Evolutionary conservation across 2,888 invertebrate genomes (phyloP), one percentile per base, ranked within the genome.

Genomic region (Meliscaeva auricollis): DNA sequence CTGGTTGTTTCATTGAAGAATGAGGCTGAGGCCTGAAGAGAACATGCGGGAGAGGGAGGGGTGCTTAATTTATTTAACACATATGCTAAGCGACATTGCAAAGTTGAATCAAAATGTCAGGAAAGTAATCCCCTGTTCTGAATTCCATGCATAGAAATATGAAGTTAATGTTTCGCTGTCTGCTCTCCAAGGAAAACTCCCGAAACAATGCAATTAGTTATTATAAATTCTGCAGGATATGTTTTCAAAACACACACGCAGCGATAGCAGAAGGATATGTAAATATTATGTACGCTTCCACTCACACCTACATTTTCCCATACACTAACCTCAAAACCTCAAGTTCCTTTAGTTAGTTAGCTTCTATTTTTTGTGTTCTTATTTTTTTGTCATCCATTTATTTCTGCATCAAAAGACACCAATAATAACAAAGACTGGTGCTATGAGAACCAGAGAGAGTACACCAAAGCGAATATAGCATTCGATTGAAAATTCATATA

Each of bases 51-150:
- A 35, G 46, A 7, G 26, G 1, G 26, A 30, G 26, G 30, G 60
- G 70, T 30, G 11, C 20, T 72, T 79, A 75, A 84, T 75, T 79
- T 84, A 84, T 84, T 79, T 79, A 77, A 66, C 79, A 66, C 70
- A 79, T 62, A 54, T 84, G 75, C 41, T 75, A 64, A 50, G 54
- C 74, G 48, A 58, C 74, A 60, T 66, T 64, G 44, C 22, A 70
- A 75, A 75, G 74, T 79, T 79, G 66, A 79, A 79, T 70, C 75
- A 48, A 69, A 75, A 70, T 54, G 70, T 83, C 78, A 78, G 64
- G 15, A 15, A 38, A 46, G 54, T 69, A 83, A 74, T 74, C 56
- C 79, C 69, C 9, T 52, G 48, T 50, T 56, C 15, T 48, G 56
- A 68, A 69, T 69, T 78, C 44, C 64, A 83, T 78, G 82, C 68